These are phyloP conservation scores for Phthorimaea operculella DNA, from an alignment of 1,140 invertebrate species.

Conservation along the genomic window DNA sequence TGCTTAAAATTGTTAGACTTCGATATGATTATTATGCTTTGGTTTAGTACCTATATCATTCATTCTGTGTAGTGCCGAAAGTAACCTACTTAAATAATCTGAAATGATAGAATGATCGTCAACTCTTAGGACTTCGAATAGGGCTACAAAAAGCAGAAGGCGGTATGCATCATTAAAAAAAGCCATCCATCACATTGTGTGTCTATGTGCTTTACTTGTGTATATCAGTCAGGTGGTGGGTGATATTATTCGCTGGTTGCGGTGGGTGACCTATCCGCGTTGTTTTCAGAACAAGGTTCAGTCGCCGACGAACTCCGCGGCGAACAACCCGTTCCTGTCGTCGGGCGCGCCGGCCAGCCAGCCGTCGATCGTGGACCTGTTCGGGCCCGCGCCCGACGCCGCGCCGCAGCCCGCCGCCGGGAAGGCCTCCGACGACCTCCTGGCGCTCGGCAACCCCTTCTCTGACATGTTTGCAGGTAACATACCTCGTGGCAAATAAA, in stretches of 20 bases:
- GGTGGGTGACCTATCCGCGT: not conserved
- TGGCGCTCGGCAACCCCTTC: constrained; percentile 92
- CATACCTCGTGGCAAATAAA: too few relatives aligned
- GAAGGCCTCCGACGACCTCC: constrained; percentile 87
- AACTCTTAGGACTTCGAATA: too few relatives aligned
- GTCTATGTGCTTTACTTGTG: too few relatives aligned
- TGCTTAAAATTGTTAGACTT: too few relatives aligned
- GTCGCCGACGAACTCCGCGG: constrained; percentile 74
- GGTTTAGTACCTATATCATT: too few relatives aligned
- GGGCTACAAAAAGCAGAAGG: too few relatives aligned
- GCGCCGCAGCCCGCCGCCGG: not conserved
- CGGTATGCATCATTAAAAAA: too few relatives aligned
- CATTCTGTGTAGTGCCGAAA: too few relatives aligned
- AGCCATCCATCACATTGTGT: too few relatives aligned
- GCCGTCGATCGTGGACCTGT: constrained; percentile 83
- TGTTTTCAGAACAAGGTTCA: constrained; percentile 79
- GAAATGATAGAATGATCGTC: too few relatives aligned
- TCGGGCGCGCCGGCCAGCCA: constrained; percentile 63
- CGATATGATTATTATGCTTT: too few relatives aligned
- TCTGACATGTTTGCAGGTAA: constrained; percentile 82
- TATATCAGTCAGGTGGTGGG: not conserved
- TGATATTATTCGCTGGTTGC: not conserved
- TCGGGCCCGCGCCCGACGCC: constrained; percentile 69
- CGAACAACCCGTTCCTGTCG: constrained; percentile 89
- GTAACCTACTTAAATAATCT: too few relatives aligned